These are phyloP conservation scores for Anomalospiza imberbis DNA, from an alignment of 2,797 vertebrate genomes.

Conservation along the genomic window DNA sequence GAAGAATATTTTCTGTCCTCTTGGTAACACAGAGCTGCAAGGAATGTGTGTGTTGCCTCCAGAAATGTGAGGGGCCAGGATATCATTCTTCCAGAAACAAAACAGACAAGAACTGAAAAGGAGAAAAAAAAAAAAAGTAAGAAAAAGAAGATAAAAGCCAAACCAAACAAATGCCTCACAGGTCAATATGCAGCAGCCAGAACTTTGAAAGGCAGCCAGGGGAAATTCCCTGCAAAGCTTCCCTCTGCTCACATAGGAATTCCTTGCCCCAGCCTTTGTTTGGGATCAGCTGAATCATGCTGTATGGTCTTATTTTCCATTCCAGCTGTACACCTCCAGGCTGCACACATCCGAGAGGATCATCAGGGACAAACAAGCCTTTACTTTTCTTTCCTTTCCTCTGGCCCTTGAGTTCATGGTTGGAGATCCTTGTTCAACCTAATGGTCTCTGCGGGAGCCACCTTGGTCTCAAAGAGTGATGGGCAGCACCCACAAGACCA, in stretches of 20 bases:
- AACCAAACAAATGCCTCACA: slow-evolving; percentile 40
- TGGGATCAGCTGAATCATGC: slow-evolving; percentile 7
- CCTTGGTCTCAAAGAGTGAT: background rate
- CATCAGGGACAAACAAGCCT: background rate
- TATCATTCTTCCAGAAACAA: slow-evolving; percentile 27
- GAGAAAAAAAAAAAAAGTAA: background rate
- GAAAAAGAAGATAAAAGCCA: slow-evolving; percentile 13
- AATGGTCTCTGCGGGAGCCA: background rate
- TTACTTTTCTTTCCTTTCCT: background rate
- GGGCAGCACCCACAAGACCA: background rate
- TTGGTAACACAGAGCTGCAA: background rate
- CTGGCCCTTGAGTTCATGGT: background rate
- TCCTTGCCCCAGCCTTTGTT: background rate
- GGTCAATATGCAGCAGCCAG: background rate
- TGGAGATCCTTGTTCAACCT: background rate
- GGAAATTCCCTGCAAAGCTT: slow-evolving; percentile 40
- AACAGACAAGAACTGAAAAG: background rate
- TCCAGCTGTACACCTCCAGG: background rate
- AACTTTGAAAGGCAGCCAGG: background rate
- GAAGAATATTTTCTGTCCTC: slow-evolving; percentile 9
- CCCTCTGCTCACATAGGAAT: slow-evolving; percentile 12
- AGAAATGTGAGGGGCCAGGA: slow-evolving; percentile 28
- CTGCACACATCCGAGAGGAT: background rate
- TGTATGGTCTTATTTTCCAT: background rate
- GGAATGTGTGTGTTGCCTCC: slow-evolving; percentile 13